Conservation (phyloP, 2,113 vertebrate genomes). For the Helogale parvula region DNA sequence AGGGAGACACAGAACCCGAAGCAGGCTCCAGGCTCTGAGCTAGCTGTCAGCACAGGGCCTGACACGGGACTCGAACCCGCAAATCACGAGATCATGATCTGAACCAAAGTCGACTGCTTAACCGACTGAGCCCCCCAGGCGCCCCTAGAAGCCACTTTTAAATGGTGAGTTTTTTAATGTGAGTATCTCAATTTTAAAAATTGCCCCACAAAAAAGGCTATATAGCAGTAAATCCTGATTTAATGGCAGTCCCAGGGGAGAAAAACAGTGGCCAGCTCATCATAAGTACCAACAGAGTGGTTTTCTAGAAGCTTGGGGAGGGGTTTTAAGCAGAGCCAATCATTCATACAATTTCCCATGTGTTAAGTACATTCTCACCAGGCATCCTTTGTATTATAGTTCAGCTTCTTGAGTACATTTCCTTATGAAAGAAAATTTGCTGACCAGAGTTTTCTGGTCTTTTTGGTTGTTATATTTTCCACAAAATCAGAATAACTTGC, state of each 20-base stretch:
- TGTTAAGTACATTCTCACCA: conserved; percentile 29
- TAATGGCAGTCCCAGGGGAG: not conserved
- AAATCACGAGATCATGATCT: no score
- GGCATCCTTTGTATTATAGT: not conserved
- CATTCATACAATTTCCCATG: not conserved
- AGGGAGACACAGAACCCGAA: not conserved
- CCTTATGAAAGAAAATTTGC: conserved; percentile 10
- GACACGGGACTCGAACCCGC: no score
- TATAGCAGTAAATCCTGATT: not conserved
- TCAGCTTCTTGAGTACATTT: conserved; percentile 31
- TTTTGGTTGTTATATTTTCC: conserved; percentile 10
- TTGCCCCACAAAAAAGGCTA: not conserved
- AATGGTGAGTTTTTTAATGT: not conserved
- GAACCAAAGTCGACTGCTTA: no score
- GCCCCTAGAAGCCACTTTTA: not conserved
- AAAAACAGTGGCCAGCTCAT: not conserved
- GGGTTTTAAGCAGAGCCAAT: conserved; percentile 5
- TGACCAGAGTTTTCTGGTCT: not conserved
- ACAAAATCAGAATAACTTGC: not conserved
- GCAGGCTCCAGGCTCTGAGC: no score
- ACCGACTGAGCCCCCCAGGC: no score
- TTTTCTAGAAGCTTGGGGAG: not conserved
- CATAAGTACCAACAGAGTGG: not conserved
- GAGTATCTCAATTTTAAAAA: conserved; percentile 10
- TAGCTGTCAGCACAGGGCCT: no score